phyloP scores from a whole-genome alignment of 2,797 vertebrate species.

The Macrochelys suwanniensis region DNA sequence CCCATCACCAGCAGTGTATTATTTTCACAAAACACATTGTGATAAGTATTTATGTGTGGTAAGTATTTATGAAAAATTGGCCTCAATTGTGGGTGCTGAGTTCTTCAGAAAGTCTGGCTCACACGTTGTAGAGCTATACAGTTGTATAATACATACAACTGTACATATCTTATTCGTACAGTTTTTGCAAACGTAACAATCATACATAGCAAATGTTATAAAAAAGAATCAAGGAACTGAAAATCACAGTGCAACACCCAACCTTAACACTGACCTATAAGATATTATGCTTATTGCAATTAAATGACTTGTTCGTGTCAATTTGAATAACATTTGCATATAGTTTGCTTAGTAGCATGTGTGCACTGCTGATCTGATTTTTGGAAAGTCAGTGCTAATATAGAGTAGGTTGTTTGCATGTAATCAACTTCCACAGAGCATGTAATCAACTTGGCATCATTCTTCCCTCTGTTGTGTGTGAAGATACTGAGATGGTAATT shows the following conservation, averaged over 20 bases:
- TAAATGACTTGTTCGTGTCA: neutral
- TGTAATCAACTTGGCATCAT: neutral
- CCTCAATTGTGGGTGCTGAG: no score
- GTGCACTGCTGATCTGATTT: neutral
- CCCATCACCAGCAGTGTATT: no score
- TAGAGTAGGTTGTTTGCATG: conserved; percentile 60
- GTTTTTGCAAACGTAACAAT: neutral
- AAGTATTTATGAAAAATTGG: no score
- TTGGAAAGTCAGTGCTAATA: neutral
- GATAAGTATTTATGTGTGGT: no score
- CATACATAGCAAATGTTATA: neutral
- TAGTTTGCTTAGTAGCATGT: conserved; percentile 7
- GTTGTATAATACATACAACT: neutral
- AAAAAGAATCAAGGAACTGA: neutral
- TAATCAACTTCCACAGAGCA: conserved; percentile 50
- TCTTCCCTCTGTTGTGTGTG: neutral
- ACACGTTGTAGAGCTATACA: neutral
- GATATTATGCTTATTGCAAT: accelerated
- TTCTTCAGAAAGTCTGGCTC: no score
- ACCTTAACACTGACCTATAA: neutral
- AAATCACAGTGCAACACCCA: conserved; percentile 13
- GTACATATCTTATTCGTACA: neutral
- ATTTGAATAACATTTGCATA: conserved; percentile 33
- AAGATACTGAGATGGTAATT: neutral
- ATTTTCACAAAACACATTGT: no score